A percentile compares a stretch with the other conserved stretches of the same genome.
These are phyloP conservation scores for Diadophis punctatus DNA, from an alignment of 2,113 vertebrate genomes.

Conservation along the genomic window DNA sequence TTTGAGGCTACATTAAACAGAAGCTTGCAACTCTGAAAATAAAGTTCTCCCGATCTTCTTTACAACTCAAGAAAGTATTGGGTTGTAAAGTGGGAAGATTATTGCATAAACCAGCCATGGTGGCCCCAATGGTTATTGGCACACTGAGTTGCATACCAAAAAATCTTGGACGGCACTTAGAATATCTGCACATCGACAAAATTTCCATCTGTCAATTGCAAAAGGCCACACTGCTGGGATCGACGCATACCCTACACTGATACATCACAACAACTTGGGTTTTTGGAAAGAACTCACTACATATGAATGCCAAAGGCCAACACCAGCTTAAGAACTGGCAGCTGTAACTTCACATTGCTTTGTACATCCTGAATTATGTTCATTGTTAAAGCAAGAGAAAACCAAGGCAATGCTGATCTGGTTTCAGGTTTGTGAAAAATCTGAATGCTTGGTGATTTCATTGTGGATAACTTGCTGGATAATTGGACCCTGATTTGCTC, in stretches of 20 bases:
- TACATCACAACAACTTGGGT: background rate
- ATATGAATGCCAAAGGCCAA: background rate
- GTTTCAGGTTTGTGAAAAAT: conserved; percentile 1
- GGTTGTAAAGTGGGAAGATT: background rate
- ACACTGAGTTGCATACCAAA: background rate
- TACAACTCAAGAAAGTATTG: background rate
- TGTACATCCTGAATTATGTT: background rate
- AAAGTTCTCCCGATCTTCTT: background rate
- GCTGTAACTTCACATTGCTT: background rate
- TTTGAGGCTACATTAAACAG: background rate
- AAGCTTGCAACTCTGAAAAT: background rate
- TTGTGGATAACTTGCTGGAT: background rate
- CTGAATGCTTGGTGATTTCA: background rate
- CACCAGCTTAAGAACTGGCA: background rate
- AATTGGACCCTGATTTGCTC: conserved; percentile 15
- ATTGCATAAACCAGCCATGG: background rate
- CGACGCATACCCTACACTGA: background rate
- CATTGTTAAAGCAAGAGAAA: conserved; percentile 14
- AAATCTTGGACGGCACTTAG: background rate
- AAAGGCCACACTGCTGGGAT: background rate
- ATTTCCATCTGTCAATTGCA: background rate
- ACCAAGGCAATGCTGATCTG: background rate
- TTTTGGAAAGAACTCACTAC: background rate
- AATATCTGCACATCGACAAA: background rate
- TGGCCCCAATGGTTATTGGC: background rate